A percentile compares a stretch with the other conserved stretches of the same genome.
These are phyloP conservation scores for Carassius carassius DNA, from an alignment of 2,113 vertebrate genomes.

Conservation along the genomic window DNA sequence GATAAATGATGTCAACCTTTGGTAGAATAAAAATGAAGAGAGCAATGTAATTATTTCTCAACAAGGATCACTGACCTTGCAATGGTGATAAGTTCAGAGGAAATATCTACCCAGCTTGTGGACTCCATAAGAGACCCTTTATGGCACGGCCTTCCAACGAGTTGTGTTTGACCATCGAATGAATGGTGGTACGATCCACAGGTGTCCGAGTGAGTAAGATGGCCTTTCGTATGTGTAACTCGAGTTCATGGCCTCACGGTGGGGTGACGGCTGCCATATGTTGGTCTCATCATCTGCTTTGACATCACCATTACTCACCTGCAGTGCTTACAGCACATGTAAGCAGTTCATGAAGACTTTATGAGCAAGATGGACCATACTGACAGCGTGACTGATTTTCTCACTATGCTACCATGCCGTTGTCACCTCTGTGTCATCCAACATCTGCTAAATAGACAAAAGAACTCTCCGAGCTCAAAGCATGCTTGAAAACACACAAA, in stretches of 20 bases:
- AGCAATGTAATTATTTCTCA: slow-evolving; percentile 51
- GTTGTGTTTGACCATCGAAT: neutral
- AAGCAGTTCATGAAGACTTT: neutral
- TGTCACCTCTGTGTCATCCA: slow-evolving; percentile 36
- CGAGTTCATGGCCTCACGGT: neutral
- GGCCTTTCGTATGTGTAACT: slow-evolving; percentile 27
- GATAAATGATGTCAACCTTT: slow-evolving; percentile 53
- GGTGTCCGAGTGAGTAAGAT: slow-evolving; percentile 40
- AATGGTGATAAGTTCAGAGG: slow-evolving; percentile 40
- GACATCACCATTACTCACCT: slow-evolving; percentile 37
- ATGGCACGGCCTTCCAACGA: neutral
- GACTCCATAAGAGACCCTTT: slow-evolving; percentile 29
- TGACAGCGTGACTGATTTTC: slow-evolving; percentile 30
- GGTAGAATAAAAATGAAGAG: slow-evolving; percentile 2
- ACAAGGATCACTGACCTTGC: slow-evolving; percentile 39
- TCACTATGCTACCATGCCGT: slow-evolving; percentile 31
- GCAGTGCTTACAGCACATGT: neutral
- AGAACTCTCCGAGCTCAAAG: neutral
- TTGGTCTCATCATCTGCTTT: slow-evolving; percentile 36
- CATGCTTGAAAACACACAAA: slow-evolving; percentile 12
- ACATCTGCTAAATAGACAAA: slow-evolving; percentile 26
- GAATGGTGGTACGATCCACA: slow-evolving; percentile 33
- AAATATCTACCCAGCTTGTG: slow-evolving; percentile 14
- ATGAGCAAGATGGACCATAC: slow-evolving; percentile 14
- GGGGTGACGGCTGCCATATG: slow-evolving; percentile 32